Percentiles rank a stretch among this genome's conserved stretches.
Evolutionary conservation across 2,888 invertebrate species (phyloP).

Genomic region (Drosophila lacicola): DNA sequence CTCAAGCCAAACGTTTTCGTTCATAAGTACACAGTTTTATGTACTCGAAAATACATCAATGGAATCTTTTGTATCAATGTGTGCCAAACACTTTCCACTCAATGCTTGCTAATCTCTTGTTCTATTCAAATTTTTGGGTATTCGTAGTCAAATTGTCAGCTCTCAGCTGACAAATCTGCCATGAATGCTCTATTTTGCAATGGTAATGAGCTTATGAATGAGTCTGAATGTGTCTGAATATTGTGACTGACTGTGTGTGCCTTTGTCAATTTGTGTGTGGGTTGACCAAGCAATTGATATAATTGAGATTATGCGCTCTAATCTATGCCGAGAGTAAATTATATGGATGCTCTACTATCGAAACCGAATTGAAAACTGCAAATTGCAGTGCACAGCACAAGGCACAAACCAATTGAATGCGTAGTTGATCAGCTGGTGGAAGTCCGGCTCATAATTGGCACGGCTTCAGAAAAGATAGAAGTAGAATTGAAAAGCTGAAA

Average conservation of each 20-base stretch:
- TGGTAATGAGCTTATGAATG: conserved; percentile 26
- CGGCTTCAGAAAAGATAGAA: conserved; percentile 3
- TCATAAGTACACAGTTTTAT: no score
- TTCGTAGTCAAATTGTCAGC: conserved; percentile 7
- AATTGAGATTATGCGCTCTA: conserved; percentile 62
- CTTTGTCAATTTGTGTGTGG: conserved; percentile 8
- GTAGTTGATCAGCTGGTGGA: neutral
- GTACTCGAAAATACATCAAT: neutral
- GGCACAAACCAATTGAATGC: conserved; percentile 26
- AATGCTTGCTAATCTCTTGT: conserved; percentile 2
- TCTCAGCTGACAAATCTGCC: neutral
- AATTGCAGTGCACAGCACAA: conserved; percentile 59
- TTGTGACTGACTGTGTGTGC: neutral
- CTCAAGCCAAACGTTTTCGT: neutral
- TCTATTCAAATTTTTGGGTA: neutral
- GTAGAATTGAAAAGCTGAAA: neutral
- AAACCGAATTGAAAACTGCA: conserved; percentile 49
- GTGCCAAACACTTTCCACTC: neutral
- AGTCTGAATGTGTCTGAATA: conserved; percentile 18
- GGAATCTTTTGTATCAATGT: neutral
- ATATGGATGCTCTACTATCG: conserved; percentile 34
- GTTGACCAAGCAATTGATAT: conserved; percentile 63
- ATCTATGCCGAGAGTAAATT: conserved; percentile 49
- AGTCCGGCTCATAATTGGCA: neutral
- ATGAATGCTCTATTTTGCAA: conserved; percentile 6